phyloP scores from a whole-genome alignment of 2,888 invertebrate genomes.

The Pterobdella sp. region DNA sequence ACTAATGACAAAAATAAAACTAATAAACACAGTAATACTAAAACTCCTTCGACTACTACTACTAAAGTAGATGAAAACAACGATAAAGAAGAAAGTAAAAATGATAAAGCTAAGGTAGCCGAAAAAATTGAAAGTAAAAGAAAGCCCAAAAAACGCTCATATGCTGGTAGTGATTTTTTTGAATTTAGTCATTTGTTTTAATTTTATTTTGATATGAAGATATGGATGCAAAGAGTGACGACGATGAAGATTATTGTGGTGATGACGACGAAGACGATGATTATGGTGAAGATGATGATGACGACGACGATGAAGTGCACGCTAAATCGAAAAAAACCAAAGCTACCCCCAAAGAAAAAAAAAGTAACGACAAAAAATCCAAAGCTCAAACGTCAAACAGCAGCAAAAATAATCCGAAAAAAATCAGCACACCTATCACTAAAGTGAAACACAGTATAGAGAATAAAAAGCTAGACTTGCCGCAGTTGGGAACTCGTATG shows the following conservation, averaged over 20 bases:
- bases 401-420: not conserved
- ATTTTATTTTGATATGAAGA: not conserved
- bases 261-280: not conserved
- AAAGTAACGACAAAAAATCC: not conserved
- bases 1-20: not conserved
- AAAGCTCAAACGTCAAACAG: not conserved
- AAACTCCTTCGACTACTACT: not conserved
- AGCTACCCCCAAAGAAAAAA: too few species aligned
- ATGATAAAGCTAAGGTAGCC: too few species aligned
- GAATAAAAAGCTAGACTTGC: not conserved
- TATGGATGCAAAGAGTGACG: constrained; percentile 6
- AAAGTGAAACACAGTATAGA: not conserved
- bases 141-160: not conserved
- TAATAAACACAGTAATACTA: not conserved
- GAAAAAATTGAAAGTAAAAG: not conserved
- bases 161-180: not conserved
- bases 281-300: constrained; percentile 5
- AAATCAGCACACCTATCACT: not conserved
- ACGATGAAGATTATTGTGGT: constrained; percentile 1
- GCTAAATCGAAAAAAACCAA: not conserved
- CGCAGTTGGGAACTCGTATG: not conserved
- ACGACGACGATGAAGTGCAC: not conserved
- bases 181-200: not conserved
- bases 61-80: not conserved
- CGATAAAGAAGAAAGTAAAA: not conserved